Conservation (phyloP, 2,888 invertebrate genomes). For the Lasius fuliginosus region DNA sequence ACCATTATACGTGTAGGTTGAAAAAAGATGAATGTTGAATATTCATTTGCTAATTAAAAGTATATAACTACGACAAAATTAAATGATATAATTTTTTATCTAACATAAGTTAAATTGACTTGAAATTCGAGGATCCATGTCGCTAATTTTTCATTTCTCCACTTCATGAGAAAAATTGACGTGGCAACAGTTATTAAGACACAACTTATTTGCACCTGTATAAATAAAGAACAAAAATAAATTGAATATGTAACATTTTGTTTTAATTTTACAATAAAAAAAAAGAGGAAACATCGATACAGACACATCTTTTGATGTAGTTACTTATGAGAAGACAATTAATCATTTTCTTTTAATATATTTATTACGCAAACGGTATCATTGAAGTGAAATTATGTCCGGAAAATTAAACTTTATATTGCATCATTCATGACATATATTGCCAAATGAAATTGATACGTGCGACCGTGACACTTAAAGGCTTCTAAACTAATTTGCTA, state of each 20-base stretch:
- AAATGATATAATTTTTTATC: neutral
- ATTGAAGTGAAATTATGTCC: neutral
- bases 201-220: conserved; percentile 1
- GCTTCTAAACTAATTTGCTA: conserved; percentile 72
- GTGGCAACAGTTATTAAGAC: conserved; percentile 11
- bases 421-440: conserved; percentile 27
- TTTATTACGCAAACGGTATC: neutral
- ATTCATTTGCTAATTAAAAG: neutral
- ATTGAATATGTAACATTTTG: neutral
- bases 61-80: neutral
- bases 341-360: conserved; percentile 5
- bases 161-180: neutral
- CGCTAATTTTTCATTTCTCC: neutral
- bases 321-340: neutral
- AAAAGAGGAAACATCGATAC: neutral
- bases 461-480: conserved; percentile 40
- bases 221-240: conserved; percentile 13
- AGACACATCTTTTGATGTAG: neutral
- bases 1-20: neutral
- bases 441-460: conserved; percentile 40
- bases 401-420: neutral
- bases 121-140: neutral
- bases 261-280: neutral
- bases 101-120: neutral
- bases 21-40: neutral